Evolutionary conservation across 2,888 invertebrate species (phyloP), one percentile per base, ranked within the genome.

Genomic region (Pharmacophagus antenor): DNA sequence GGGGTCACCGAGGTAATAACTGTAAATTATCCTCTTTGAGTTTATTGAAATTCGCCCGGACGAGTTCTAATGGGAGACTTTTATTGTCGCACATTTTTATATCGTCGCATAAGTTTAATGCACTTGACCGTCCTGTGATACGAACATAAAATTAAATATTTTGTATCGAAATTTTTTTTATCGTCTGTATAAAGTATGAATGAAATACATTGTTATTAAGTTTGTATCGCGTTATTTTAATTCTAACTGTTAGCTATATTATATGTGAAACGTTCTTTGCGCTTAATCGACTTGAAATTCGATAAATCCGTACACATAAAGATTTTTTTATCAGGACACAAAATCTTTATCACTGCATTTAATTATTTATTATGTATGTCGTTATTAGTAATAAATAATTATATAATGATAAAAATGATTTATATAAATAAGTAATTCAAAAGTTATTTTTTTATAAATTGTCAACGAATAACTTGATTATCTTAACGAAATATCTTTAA

Each of bases 1-100:
- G 88, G 88, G 89, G 88, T 89, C 89, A 88, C 80, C 78, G 83
- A 80, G 81, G 87, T 89, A 90, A 89, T 90, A 89, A 89, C 88
- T 84, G 88, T 88, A 89, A 88, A 89, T 89, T 88, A 89, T 88
- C 83, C 80, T 84, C 82, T 78, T 81, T 79, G 74, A 82, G 78
- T 80, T 88, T 89, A 90, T 90, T 88, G 89, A 89, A 89, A 85
- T 83, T 80, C 77, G 79, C 77, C 51, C 73, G 79, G 81, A 79
- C 80, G 74, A 76, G 76, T 80, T 80, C 83, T 87, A 87, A 85
- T 85, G 81, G 77, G 76, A 73, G 76, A 77, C 72, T 75, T 72
- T 79, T 79, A 72, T 71, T 73, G 70, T 70, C 70, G 65, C 63
- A 65, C 60, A 58, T 64, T 66, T 61, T 61, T 52, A 56, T 62